A percentile compares a stretch with the other conserved stretches of the same genome.
Conservation (phyloP, 2,888 invertebrate species). For the Stegana nigrithorax region DNA sequence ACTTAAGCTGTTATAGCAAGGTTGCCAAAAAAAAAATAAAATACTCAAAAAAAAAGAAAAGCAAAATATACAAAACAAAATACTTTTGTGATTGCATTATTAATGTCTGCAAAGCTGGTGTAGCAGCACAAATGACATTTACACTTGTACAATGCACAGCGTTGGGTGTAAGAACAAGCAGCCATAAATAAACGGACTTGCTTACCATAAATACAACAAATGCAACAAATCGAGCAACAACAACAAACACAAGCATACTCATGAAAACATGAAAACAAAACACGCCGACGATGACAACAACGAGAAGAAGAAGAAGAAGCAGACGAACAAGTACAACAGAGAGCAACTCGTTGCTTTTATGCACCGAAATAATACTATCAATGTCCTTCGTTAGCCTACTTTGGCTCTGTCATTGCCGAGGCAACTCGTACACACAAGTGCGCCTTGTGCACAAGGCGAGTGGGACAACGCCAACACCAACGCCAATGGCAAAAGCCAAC, state of each 20-base stretch:
- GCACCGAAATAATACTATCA: neutral
- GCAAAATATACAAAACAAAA: too few species aligned
- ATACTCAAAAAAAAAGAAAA: neutral
- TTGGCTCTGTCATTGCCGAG: conserved; percentile 4
- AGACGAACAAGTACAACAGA: neutral
- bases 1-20: neutral
- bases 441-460: neutral
- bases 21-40: neutral
- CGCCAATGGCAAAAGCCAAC: neutral
- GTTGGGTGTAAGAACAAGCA: neutral
- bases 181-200: neutral
- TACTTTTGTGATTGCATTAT: too few species aligned
- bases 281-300: too few species aligned
- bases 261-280: too few species aligned
- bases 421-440: neutral
- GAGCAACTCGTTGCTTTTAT: neutral
- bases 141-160: neutral
- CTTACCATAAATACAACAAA: neutral
- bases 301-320: too few species aligned
- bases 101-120: too few species aligned
- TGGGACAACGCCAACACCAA: neutral
- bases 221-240: neutral
- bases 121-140: too few species aligned
- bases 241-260: too few species aligned
- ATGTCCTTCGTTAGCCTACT: conserved; percentile 11